Evolutionary conservation across 2,113 vertebrate species (phyloP), one percentile per base, ranked within the genome.

Genomic region (Labeo catla): DNA sequence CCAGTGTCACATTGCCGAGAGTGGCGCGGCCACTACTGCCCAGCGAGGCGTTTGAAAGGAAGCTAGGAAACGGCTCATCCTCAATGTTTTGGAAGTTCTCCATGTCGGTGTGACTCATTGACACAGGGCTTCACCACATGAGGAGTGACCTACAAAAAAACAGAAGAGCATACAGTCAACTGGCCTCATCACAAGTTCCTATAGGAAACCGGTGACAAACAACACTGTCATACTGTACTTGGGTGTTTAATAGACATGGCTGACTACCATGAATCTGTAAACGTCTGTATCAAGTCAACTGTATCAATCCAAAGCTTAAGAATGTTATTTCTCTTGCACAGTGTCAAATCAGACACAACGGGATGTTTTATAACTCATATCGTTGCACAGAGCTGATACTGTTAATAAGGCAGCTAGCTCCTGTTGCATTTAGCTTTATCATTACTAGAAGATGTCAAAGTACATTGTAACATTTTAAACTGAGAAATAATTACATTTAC

Each of bases 11-110:
- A 87, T 98, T 96, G 86, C 94, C 96, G 50, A 97, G 93, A 36
- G 93, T 86, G 19, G 88, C 92, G 10, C 94, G 95, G 47, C 88
- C 91, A n/a, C 90, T 85, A 21, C 93, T 96, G 81, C 92, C 92
- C 86, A 97, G 63, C 0, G 98, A 97, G 21, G 36, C 59, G 70
- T 87, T 92, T 16, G 89, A 91, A 72, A 97, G 90, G 90, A 97
- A 96, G 89, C 96, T 98, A 36, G 97, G 98, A 89, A 98, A 96
- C 0, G 95, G 94, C 93, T 99, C 98, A 88, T 99, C 97, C 0
- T 95, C 95, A 89, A 99, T 93, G 59, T 93, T 96, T 87, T 91
- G 95, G 91, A 96, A 95, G 88, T 93, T 93, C 72, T 98, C 97
- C 92, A 97, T 97, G 79, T 79, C 83, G 83, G 63, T 43, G 50